Evolutionary conservation across 1,140 invertebrate species (phyloP).

Genomic region (Drosophila tani): DNA sequence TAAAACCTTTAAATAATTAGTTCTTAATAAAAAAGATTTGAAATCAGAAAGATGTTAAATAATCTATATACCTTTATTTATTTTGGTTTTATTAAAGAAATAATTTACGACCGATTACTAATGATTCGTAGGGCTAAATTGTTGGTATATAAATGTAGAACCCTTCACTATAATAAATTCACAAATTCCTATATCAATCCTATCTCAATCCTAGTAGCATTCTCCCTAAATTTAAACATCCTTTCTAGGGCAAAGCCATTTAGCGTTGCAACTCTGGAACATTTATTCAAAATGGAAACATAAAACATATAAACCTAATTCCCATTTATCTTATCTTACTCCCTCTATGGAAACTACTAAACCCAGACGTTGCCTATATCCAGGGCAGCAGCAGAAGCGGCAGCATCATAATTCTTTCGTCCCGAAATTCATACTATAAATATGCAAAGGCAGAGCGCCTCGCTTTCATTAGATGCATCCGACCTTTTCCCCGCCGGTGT

Average conservation of each 20-base stretch:
- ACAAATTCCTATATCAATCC: neutral
- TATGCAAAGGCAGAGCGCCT: slow-evolving; percentile 49
- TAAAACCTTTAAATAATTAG: no score
- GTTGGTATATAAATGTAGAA: no score
- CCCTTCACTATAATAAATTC: no score
- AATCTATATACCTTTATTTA: neutral
- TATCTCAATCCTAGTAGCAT: no score
- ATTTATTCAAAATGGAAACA: slow-evolving; percentile 7
- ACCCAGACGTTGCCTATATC: slow-evolving; percentile 26
- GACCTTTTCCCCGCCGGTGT: slow-evolving; percentile 32
- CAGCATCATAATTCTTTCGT: slow-evolving; percentile 47
- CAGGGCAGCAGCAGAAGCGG: slow-evolving; percentile 1
- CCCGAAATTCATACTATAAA: slow-evolving; percentile 54
- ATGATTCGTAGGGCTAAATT: no score
- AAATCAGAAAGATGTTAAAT: no score
- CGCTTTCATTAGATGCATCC: slow-evolving; percentile 53
- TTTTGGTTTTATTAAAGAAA: neutral
- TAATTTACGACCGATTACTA: no score
- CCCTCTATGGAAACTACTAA: slow-evolving; percentile 23
- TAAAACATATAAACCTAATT: slow-evolving; percentile 27
- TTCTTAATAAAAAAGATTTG: no score
- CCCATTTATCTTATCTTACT: slow-evolving; percentile 22
- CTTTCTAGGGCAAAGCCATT: neutral
- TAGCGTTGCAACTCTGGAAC: neutral
- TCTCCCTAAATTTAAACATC: neutral